These are phyloP conservation scores for Rhinichthys osculus DNA, from an alignment of 2,797 vertebrate genomes.

Conservation along the genomic window DNA sequence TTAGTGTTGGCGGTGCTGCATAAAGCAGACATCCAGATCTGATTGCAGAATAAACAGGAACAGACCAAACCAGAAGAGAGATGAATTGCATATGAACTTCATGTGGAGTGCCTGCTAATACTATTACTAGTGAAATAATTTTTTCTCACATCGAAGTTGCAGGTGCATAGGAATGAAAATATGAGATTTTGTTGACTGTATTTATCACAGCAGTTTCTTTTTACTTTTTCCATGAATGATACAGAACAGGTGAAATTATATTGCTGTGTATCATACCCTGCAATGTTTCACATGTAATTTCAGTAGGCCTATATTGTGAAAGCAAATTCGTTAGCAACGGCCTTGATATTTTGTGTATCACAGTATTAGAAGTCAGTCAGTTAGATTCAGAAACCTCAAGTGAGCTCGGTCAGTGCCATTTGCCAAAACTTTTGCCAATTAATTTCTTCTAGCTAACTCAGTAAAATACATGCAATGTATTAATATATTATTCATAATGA, in stretches of 20 bases:
- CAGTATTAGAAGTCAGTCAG: not conserved
- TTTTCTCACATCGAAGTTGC: not conserved
- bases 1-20: constrained; percentile 24
- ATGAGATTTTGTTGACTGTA: constrained; percentile 2
- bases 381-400: not conserved
- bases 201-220: not conserved
- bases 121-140: not conserved
- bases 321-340: not conserved
- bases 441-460: not conserved
- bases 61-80: constrained; percentile 9
- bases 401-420: not conserved
- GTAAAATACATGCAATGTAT: not conserved
- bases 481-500: not conserved
- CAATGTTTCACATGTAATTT: not conserved
- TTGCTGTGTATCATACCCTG: not conserved
- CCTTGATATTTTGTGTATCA: not conserved
- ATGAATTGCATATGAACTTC: constrained; percentile 11
- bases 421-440: not conserved
- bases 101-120: constrained; percentile 9
- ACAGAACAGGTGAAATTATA: not conserved
- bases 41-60: constrained; percentile 26
- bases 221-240: not conserved
- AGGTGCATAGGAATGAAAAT: not conserved
- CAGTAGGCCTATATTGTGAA: not conserved
- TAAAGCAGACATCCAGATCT: constrained; percentile 2